These are phyloP conservation scores for Diorhabda sublineata DNA, from an alignment of 1,140 invertebrate species.

Conservation along the genomic window DNA sequence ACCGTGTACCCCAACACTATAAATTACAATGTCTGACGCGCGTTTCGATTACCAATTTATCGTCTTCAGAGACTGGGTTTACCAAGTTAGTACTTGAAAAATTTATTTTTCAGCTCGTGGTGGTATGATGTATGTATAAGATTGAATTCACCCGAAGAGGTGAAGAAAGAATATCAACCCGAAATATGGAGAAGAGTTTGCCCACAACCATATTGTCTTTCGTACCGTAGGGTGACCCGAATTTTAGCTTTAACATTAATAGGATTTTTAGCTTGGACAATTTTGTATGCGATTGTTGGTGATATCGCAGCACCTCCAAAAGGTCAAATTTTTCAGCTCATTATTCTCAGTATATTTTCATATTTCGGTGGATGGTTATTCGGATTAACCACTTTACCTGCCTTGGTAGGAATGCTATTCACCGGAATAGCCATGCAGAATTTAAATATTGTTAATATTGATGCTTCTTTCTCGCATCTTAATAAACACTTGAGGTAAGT, in stretches of 20 bases:
- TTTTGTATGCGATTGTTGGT: slow-evolving; percentile 68
- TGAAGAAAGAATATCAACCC: not conserved
- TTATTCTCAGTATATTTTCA: slow-evolving; percentile 67
- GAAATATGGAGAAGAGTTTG: not conserved
- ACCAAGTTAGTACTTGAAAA: no score
- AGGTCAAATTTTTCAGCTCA: slow-evolving; percentile 75
- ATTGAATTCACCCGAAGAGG: not conserved
- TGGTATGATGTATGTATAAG: not conserved
- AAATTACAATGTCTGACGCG: no score
- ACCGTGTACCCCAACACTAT: no score
- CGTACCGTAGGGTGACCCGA: not conserved
- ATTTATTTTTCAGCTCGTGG: not conserved
- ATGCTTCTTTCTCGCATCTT: slow-evolving; percentile 58
- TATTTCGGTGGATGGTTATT: slow-evolving; percentile 78
- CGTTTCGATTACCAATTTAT: no score
- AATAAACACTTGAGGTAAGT: slow-evolving; percentile 63
- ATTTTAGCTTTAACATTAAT: slow-evolving; percentile 41
- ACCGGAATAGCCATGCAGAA: slow-evolving; percentile 75
- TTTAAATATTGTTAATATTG: slow-evolving; percentile 67
- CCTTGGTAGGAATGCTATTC: slow-evolving; percentile 82
- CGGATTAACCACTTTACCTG: slow-evolving; percentile 73
- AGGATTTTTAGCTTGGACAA: slow-evolving; percentile 70
- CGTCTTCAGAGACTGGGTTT: no score
- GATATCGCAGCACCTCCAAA: slow-evolving; percentile 68
- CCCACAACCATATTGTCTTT: not conserved